A percentile compares a stretch with the other conserved stretches of the same genome.
Conservation (phyloP, 2,888 invertebrate genomes). For the Eristalis tenax region DNA sequence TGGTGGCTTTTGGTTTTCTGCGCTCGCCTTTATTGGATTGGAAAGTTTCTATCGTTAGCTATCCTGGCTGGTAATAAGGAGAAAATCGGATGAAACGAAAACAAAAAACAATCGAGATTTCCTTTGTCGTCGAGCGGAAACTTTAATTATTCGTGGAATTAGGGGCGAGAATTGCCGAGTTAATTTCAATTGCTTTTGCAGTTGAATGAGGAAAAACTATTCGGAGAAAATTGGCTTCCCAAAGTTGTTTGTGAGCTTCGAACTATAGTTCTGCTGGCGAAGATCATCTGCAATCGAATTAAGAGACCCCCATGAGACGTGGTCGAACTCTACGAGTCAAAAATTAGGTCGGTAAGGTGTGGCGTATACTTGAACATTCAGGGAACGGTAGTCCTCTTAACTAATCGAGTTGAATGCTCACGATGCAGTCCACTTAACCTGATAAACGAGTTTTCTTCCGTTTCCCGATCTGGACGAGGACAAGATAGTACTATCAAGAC, state of each 20-base stretch:
- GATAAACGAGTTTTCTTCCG: too few species aligned
- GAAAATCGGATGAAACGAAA: conserved; percentile 45
- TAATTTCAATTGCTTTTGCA: conserved; percentile 20
- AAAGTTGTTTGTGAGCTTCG: not conserved
- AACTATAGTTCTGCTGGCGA: not conserved
- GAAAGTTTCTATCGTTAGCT: conserved; percentile 60
- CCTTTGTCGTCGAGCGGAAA: conserved; percentile 10
- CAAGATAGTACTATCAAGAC: too few species aligned
- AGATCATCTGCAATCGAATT: not conserved
- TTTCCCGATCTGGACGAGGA: too few species aligned
- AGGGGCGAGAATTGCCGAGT: not conserved
- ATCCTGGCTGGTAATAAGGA: conserved; percentile 61
- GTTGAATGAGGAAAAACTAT: not conserved
- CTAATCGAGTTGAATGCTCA: too few species aligned
- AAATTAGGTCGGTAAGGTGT: too few species aligned
- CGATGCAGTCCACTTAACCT: too few species aligned
- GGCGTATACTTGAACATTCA: too few species aligned
- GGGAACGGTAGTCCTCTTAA: too few species aligned
- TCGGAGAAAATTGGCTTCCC: not conserved
- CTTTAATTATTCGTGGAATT: conserved; percentile 27
- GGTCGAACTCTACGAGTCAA: not conserved
- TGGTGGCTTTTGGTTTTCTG: not conserved
- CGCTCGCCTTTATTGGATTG: conserved; percentile 48
- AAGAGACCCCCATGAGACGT: not conserved
- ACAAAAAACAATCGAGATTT: conserved; percentile 2